Base-by-base conservation (phyloP, 2,797 vertebrate species). In the Fringilla coelebs region DNA sequence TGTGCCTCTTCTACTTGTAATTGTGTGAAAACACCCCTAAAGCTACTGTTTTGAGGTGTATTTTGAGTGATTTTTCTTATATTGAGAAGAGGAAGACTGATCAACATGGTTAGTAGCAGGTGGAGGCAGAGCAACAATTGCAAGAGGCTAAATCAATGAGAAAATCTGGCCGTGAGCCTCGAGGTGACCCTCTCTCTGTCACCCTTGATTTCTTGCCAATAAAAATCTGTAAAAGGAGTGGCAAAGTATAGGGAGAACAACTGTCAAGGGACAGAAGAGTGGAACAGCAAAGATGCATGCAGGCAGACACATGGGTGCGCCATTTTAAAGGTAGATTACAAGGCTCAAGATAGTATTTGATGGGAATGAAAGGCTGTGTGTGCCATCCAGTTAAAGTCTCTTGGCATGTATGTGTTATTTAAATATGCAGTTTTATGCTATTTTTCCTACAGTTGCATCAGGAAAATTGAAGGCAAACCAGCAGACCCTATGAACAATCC, bases 281-380 rank as follows among this genome's bases (percentile, higher is more conserved):
- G 17, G 29, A 61, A 62, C 63, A 38, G 26, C 1, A 7, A 29
- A 63, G 41, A 29, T 45, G 17, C 1, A 2, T 14, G 7, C 3
- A 8, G 1, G 1, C 43, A 7, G 6, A 5, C 14, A 12, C 3
- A 3, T 1, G 2, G 7, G 3, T 10, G 24, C 28, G 25, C 32
- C 3, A 2, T 48, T 60, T 52, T 10, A 78, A 55, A 46, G 18
- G 45, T 31, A 43, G 13, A 13, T 76, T 43, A 16, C 55, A 54
- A 61, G 72, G 32, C 9, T 76, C 20, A 20, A 13, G n/a, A 3
- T 26, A 63, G 26, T 21, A 41, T 14, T 41, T 5, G 11, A 3
- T 11, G 3, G 1, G 8, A 28, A 68, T 48, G 32, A 49, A 32
- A 29, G 12, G 24, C 24, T 28, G 18, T 15, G 29, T 6, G 1